phyloP scores from a whole-genome alignment of 2,888 invertebrate genomes.

The Agriotes lineatus region DNA sequence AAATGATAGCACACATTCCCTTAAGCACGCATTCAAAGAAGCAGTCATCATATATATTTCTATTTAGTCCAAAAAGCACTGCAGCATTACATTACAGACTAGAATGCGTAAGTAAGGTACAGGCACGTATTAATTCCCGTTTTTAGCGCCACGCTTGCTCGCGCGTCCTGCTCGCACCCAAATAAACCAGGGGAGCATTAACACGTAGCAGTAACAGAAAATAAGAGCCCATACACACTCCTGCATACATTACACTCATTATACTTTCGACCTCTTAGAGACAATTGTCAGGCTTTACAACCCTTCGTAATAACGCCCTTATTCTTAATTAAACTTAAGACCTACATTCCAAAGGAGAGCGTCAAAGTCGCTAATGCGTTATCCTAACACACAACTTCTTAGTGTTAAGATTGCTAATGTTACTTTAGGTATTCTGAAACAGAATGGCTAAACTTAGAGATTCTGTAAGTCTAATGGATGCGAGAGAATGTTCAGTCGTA shows the following conservation, averaged over 20 bases:
- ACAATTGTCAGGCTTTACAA: conserved; percentile 61
- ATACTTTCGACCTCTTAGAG: conserved; percentile 60
- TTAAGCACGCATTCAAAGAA: conserved; percentile 33
- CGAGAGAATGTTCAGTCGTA: conserved; percentile 43
- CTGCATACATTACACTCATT: conserved; percentile 60
- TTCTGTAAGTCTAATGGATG: conserved; percentile 63
- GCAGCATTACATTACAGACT: conserved; percentile 42
- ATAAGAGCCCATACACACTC: conserved; percentile 49
- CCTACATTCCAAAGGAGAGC: conserved; percentile 60
- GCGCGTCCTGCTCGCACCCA: conserved; percentile 24
- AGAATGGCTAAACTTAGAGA: conserved; percentile 66
- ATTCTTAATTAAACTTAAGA: conserved; percentile 64
- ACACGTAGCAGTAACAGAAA: conserved; percentile 47
- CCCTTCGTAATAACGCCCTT: conserved; percentile 60
- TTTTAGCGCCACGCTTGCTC: conserved; percentile 34
- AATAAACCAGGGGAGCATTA: conserved; percentile 41
- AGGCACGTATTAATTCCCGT: conserved; percentile 37
- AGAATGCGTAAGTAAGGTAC: conserved; percentile 44
- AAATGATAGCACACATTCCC: conserved; percentile 1
- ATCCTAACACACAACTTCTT: conserved; percentile 59
- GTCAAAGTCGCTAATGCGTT: conserved; percentile 63
- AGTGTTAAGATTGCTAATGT: conserved; percentile 62
- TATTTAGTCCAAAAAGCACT: conserved; percentile 44
- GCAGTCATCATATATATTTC: conserved; percentile 39
- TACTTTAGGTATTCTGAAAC: conserved; percentile 65